These are phyloP conservation scores for Habrosyne pyritoides DNA, from an alignment of 2,888 invertebrate genomes.

Conservation along the genomic window DNA sequence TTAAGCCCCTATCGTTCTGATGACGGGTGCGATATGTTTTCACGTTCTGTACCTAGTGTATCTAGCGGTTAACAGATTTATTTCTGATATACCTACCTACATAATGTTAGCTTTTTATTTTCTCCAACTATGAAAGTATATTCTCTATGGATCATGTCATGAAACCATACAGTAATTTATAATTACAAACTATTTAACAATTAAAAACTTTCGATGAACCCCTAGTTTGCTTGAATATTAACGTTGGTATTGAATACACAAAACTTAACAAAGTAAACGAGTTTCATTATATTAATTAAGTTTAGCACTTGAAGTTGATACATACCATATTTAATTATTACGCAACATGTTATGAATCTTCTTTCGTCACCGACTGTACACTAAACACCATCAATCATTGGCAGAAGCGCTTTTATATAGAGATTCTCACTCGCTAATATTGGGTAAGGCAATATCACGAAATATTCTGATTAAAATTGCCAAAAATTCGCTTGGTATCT, in stretches of 20 bases:
- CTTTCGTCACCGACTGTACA: constrained; percentile 15
- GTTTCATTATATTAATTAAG: background rate
- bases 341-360: constrained; percentile 24
- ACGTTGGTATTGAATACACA: background rate
- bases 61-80: too few relatives aligned
- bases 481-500: background rate
- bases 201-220: background rate
- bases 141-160: too few relatives aligned
- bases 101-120: too few relatives aligned
- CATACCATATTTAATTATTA: background rate
- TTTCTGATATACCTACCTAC: too few relatives aligned
- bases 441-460: constrained; percentile 30
- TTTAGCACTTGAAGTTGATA: background rate
- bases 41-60: too few relatives aligned
- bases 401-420: constrained; percentile 31
- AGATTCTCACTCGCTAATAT: constrained; percentile 29
- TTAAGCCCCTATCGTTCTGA: too few relatives aligned
- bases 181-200: background rate
- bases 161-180: too few relatives aligned
- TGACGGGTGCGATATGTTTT: too few relatives aligned
- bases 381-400: constrained; percentile 59
- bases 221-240: background rate
- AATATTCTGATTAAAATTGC: constrained; percentile 26
- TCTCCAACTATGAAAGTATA: too few relatives aligned
- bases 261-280: background rate